These are phyloP conservation scores for Clupea harengus DNA, from an alignment of 2,113 vertebrate genomes.

Conservation along the genomic window DNA sequence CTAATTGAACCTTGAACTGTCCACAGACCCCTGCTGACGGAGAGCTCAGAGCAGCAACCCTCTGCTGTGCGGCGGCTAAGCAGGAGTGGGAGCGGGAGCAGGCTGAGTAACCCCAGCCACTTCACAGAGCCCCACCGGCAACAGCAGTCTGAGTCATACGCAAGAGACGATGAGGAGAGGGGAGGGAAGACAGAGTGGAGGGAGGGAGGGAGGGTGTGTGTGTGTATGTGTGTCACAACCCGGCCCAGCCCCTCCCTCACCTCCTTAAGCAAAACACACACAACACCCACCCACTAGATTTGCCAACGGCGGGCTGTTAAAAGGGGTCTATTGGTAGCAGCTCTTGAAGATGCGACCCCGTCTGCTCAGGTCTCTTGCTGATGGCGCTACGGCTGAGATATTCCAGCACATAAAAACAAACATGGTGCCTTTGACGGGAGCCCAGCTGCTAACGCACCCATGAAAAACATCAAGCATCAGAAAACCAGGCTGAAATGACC, in stretches of 20 bases:
- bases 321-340: background rate
- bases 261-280: background rate
- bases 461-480: background rate
- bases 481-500: background rate
- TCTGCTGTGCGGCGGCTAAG: background rate
- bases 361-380: background rate
- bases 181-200: background rate
- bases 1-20: background rate
- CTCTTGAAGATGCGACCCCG: background rate
- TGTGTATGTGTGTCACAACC: background rate
- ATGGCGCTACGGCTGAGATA: background rate
- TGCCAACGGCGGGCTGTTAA: background rate
- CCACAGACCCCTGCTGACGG: background rate
- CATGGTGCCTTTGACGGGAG: background rate
- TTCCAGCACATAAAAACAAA: background rate
- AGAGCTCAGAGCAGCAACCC: background rate
- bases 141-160: constrained; percentile 4
- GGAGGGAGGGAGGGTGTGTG: background rate
- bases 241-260: background rate
- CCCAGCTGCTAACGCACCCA: background rate
- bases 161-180: background rate
- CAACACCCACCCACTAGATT: background rate
- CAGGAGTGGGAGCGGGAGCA: background rate
- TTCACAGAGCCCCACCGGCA: background rate
- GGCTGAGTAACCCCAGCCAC: background rate